Percentiles rank a stretch among this genome's conserved stretches.
phyloP scores from a whole-genome alignment of 2,888 invertebrate genomes.

The Lasioglossum villosulum region DNA sequence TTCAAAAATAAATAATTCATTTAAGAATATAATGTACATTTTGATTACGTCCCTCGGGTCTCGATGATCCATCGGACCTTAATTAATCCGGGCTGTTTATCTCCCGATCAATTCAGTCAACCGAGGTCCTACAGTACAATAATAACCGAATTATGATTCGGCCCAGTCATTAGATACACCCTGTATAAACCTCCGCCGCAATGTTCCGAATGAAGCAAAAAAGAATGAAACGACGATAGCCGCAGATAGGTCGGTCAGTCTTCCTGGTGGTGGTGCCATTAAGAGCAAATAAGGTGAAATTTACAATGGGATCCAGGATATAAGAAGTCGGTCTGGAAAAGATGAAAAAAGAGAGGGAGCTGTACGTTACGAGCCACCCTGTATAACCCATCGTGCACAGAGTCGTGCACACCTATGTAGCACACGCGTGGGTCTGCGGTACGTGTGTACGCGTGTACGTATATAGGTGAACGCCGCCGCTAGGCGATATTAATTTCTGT shows the following conservation, averaged over 20 bases:
- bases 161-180: neutral
- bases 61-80: too few species aligned
- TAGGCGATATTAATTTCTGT: slow-evolving; percentile 81
- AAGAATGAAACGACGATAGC: neutral
- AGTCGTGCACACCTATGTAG: slow-evolving; percentile 35
- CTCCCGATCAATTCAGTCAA: too few species aligned
- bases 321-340: neutral
- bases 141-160: neutral
- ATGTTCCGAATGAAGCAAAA: neutral
- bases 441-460: slow-evolving; percentile 22
- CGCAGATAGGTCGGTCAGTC: neutral
- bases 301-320: neutral
- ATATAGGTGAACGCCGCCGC: slow-evolving; percentile 69
- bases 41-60: too few species aligned
- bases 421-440: slow-evolving; percentile 26
- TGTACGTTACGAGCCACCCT: slow-evolving; percentile 24
- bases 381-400: slow-evolving; percentile 28
- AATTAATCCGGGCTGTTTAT: too few species aligned
- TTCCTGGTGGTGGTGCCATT: neutral
- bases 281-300: slow-evolving; percentile 2
- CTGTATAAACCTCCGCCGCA: neutral
- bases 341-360: neutral
- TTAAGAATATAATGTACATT: too few species aligned
- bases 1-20: too few species aligned
- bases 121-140: too few species aligned